Evolutionary conservation across 2,888 invertebrate species (phyloP), one percentile per base, ranked within the genome.

Genomic region (Luperina nickerlii): DNA sequence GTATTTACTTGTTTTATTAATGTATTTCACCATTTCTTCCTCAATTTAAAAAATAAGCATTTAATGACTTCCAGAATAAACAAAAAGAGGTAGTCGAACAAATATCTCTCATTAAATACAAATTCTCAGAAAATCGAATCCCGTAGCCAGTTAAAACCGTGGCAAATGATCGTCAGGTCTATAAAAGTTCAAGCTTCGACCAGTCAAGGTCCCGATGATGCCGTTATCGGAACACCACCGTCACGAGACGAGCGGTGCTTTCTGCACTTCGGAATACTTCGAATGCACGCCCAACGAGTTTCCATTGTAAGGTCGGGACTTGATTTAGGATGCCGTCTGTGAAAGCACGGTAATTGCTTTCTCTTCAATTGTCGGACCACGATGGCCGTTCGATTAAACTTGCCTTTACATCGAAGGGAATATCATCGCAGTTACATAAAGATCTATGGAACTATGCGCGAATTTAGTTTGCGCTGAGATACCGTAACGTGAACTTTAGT

Each of bases 141-240:
- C 76, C 72, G 24, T 67, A 62, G 42, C 76, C 68, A 74, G 84
- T 73, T 79, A 88, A 90, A 90, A 89, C 88, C 87, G 78, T 90
- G 87, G 89, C 85, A 81, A 89, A 87, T 87, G 89, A 91, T 88
- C 90, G 90, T 90, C 89, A 91, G 91, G 91, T 92, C 91, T 90
- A 89, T 85, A 89, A 92, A 92, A 94, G 95, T 94, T 94, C 94
- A 95, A 92, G 85, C 90, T 87, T 87, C 90, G 90, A 89, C 87
- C 90, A 93, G 91, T 94, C 96, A 96, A 96, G 96, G 96, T 95
- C 95, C 90, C 91, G 90, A 91, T 89, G 93, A 94, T 91, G 92
- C 96, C 96, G 96, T 95, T 96, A 96, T 95, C 95, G 93, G 96
- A 92, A 93, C 96, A 96, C 88, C 92, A 90, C 92, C 94, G 95